Percentiles rank a stretch among this genome's conserved stretches.
phyloP scores from a whole-genome alignment of 2,888 invertebrate genomes.

The Oligia latruncula region DNA sequence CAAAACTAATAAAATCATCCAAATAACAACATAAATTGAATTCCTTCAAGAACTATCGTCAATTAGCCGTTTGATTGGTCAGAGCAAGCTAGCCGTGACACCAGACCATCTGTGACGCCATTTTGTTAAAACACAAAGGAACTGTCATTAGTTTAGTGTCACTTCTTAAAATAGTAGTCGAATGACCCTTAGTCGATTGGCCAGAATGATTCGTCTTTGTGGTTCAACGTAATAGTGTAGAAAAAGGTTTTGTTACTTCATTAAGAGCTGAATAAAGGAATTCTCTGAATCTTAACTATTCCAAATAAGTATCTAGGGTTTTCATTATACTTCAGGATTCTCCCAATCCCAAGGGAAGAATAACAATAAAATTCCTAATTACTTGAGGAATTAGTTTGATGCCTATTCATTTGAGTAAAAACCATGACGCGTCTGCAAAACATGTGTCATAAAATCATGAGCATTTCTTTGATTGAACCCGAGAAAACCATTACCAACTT shows the following conservation, averaged over 20 bases:
- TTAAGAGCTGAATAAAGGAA: neutral
- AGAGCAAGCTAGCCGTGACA: conserved; percentile 57
- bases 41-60: conserved; percentile 32
- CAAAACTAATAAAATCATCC: conserved; percentile 7
- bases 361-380: neutral
- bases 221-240: neutral
- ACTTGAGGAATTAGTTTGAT: neutral
- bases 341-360: neutral
- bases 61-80: conserved; percentile 56
- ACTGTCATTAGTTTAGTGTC: conserved; percentile 58
- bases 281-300: neutral
- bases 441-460: neutral
- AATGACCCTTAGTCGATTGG: conserved; percentile 49
- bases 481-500: neutral
- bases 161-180: conserved; percentile 65
- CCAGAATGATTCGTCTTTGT: conserved; percentile 30
- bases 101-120: conserved; percentile 52
- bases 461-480: neutral
- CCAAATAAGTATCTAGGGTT: neutral
- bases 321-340: neutral
- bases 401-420: neutral
- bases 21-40: conserved; percentile 39
- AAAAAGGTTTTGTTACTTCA: neutral
- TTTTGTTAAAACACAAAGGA: conserved; percentile 64
- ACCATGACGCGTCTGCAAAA: neutral